Evolutionary conservation across 2,888 invertebrate genomes (phyloP).

Genomic region (Argyresthia albistria): DNA sequence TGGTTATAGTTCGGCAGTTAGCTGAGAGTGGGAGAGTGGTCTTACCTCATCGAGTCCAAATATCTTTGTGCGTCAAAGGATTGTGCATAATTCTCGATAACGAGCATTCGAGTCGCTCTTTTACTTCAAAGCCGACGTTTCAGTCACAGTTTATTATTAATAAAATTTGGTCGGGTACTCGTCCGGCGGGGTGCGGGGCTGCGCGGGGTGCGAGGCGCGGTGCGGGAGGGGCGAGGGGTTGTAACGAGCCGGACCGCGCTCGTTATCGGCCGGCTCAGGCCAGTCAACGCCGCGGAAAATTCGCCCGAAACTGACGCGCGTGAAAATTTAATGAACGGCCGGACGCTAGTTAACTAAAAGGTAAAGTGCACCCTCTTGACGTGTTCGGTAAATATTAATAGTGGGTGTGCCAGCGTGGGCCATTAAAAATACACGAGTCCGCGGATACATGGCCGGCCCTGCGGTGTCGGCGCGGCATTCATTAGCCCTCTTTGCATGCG

Average conservation of each 20-base stretch:
- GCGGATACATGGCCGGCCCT: slow-evolving; percentile 44
- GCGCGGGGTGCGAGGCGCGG: slow-evolving; percentile 18
- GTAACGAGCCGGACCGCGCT: slow-evolving; percentile 49
- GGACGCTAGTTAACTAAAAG: slow-evolving; percentile 73
- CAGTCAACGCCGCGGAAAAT: slow-evolving; percentile 71
- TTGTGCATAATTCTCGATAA: slow-evolving; percentile 65
- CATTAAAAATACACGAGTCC: slow-evolving; percentile 70
- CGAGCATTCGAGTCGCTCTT: slow-evolving; percentile 60
- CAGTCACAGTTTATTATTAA: slow-evolving; percentile 71
- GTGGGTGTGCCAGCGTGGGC: slow-evolving; percentile 66
- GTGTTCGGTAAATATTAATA: slow-evolving; percentile 73
- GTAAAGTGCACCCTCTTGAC: slow-evolving; percentile 73
- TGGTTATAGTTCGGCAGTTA: no score
- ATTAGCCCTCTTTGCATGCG: slow-evolving; percentile 50
- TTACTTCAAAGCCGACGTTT: slow-evolving; percentile 65
- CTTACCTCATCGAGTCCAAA: slow-evolving; percentile 19
- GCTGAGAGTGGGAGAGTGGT: no score
- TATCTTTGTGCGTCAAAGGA: slow-evolving; percentile 57
- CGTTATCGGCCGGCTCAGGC: slow-evolving; percentile 39
- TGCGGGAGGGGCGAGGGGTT: slow-evolving; percentile 19
- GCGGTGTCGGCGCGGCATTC: slow-evolving; percentile 26
- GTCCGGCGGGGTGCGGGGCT: slow-evolving; percentile 16
- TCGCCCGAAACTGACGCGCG: slow-evolving; percentile 72
- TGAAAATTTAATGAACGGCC: slow-evolving; percentile 73
- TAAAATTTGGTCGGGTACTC: slow-evolving; percentile 62